Conservation (phyloP, 2,113 vertebrate species). For the Nyctereutes procyonoides region DNA sequence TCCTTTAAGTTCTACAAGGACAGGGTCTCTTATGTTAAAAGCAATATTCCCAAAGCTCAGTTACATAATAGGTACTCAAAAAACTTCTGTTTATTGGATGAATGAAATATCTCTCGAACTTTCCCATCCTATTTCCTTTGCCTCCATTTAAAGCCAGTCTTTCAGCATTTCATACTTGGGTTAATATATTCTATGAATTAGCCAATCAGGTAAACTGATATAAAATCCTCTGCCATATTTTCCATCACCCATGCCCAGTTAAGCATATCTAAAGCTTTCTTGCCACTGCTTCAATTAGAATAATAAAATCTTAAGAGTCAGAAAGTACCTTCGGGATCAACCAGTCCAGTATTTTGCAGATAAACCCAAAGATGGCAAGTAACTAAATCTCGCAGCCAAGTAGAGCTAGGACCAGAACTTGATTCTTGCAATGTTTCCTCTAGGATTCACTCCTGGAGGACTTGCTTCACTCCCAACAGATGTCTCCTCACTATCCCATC, state of each 20-base stretch:
- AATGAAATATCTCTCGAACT: not conserved
- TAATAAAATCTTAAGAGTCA: conserved; percentile 1
- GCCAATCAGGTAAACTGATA: conserved; percentile 10
- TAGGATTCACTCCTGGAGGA: not conserved
- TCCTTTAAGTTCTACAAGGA: not conserved
- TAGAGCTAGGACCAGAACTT: not conserved
- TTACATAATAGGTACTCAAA: not conserved
- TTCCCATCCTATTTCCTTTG: not conserved
- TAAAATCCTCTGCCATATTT: conserved; percentile 16
- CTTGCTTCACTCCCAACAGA: not conserved
- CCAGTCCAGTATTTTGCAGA: conserved; percentile 21
- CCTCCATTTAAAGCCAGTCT: not conserved
- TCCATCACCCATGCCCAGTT: not conserved
- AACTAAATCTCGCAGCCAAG: not conserved
- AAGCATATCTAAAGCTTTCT: not conserved
- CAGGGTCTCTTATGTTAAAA: not conserved
- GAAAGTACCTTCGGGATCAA: conserved; percentile 6
- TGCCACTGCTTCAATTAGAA: not conserved
- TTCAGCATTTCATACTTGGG: not conserved
- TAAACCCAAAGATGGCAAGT: conserved; percentile 6
- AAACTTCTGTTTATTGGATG: not conserved
- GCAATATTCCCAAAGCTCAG: not conserved
- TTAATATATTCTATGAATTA: not conserved
- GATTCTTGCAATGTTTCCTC: not conserved
- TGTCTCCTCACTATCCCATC: conserved; percentile 14